A percentile compares a stretch with the other conserved stretches of the same genome.
phyloP scores from a whole-genome alignment of 2,797 vertebrate genomes.

The Furcifer pardalis region DNA sequence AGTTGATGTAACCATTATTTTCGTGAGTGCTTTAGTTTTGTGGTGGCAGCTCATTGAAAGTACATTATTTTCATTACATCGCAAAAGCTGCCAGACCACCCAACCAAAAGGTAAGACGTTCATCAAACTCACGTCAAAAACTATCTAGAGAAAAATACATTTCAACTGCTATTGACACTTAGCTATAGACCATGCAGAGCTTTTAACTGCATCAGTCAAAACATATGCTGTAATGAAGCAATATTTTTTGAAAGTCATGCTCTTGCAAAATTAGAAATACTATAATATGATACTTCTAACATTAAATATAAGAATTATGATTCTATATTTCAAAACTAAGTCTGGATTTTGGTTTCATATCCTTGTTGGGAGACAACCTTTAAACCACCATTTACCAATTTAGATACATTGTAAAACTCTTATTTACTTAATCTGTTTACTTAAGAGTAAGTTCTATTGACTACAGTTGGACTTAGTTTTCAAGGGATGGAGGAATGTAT shows the following conservation, averaged over 20 bases:
- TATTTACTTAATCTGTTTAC: background rate
- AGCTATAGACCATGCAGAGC: background rate
- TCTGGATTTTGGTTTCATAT: background rate
- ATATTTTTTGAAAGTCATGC: background rate
- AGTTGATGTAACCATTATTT: too few relatives aligned
- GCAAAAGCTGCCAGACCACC: too few relatives aligned
- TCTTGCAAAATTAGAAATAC: background rate
- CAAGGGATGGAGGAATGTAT: background rate
- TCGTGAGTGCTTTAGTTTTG: too few relatives aligned
- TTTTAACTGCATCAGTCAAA: background rate
- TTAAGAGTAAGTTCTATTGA: background rate
- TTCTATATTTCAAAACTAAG: background rate
- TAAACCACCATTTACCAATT: background rate
- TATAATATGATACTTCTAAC: background rate
- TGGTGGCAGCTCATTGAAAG: too few relatives aligned
- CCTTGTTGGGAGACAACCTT: background rate
- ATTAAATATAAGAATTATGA: background rate
- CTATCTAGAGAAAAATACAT: constrained; percentile 7
- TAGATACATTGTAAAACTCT: background rate
- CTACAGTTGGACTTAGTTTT: background rate
- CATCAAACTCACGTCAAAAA: too few relatives aligned
- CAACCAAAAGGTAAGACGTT: too few relatives aligned
- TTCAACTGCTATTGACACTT: background rate
- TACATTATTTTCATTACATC: too few relatives aligned
- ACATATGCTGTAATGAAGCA: background rate